Evolutionary conservation across 1,140 invertebrate genomes (phyloP).

Genomic region (Vollenhovia emeryi): DNA sequence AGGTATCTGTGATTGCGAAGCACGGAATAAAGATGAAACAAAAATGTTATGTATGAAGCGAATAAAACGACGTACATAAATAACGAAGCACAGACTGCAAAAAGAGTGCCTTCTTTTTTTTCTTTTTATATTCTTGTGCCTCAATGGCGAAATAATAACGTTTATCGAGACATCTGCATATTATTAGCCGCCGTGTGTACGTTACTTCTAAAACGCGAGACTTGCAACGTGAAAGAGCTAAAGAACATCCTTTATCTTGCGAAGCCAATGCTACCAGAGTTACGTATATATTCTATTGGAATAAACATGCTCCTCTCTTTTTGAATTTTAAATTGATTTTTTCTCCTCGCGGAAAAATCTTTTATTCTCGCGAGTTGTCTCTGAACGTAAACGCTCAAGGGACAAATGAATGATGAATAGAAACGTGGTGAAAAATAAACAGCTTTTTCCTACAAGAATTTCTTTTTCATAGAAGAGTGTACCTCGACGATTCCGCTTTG

Average conservation of each 20-base stretch:
- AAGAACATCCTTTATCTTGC: background rate
- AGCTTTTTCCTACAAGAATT: background rate
- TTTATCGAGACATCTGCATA: slow-evolving; percentile 23
- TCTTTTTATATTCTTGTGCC: background rate
- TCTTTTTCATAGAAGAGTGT: background rate
- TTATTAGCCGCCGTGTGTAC: background rate
- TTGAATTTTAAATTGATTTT: slow-evolving; percentile 20
- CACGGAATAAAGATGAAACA: background rate
- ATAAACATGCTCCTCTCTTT: slow-evolving; percentile 18
- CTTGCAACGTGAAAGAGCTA: background rate
- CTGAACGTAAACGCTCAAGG: background rate
- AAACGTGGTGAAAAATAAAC: background rate
- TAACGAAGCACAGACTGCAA: background rate
- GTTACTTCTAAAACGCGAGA: background rate
- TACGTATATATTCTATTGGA: background rate
- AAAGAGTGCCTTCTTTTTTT: background rate
- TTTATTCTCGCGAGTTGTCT: background rate
- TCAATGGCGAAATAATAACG: background rate
- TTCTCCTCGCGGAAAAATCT: background rate
- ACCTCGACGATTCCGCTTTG: background rate
- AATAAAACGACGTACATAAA: background rate
- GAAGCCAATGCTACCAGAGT: background rate
- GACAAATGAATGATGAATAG: background rate
- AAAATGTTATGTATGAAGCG: no score
- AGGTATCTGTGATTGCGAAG: background rate